phyloP scores from a whole-genome alignment of 1,140 invertebrate species.

The Cotesia glomerata region DNA sequence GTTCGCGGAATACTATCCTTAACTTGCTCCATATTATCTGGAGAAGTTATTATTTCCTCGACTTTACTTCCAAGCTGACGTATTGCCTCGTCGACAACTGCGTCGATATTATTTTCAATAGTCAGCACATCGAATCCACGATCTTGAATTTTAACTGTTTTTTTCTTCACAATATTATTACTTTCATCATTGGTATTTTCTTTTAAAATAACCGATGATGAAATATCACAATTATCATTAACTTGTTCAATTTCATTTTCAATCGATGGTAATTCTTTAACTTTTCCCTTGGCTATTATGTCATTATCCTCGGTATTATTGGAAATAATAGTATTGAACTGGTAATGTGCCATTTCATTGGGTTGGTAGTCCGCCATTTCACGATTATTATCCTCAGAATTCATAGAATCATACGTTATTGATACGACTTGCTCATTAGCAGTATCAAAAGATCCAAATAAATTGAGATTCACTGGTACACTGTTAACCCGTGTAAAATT shows the following conservation, averaged over 20 bases:
- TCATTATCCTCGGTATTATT: background rate
- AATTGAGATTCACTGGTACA: constrained; percentile 65
- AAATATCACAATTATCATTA: constrained; percentile 52
- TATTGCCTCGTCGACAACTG: constrained; percentile 49
- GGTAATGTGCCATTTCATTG: constrained; percentile 33
- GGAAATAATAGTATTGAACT: background rate
- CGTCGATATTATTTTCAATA: constrained; percentile 54
- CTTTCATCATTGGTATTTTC: background rate
- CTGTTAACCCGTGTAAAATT: constrained; percentile 60
- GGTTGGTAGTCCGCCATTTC: constrained; percentile 31
- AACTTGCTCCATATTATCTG: constrained; percentile 29
- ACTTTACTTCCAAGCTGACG: constrained; percentile 46
- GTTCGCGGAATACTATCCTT: constrained; percentile 26
- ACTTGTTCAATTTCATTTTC: constrained; percentile 23
- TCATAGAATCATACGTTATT: background rate
- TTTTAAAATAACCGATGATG: background rate
- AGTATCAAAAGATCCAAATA: constrained; percentile 45
- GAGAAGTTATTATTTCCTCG: constrained; percentile 38
- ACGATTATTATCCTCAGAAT: constrained; percentile 3
- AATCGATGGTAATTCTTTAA: constrained; percentile 42
- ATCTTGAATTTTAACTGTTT: constrained; percentile 59
- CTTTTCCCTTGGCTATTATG: background rate
- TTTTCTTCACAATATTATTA: constrained; percentile 25
- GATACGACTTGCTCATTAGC: background rate
- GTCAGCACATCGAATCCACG: constrained; percentile 48